A percentile compares a stretch with the other conserved stretches of the same genome.
Evolutionary conservation across 2,113 vertebrate genomes (phyloP).

Genomic region (Craseonycteris thonglongyai): DNA sequence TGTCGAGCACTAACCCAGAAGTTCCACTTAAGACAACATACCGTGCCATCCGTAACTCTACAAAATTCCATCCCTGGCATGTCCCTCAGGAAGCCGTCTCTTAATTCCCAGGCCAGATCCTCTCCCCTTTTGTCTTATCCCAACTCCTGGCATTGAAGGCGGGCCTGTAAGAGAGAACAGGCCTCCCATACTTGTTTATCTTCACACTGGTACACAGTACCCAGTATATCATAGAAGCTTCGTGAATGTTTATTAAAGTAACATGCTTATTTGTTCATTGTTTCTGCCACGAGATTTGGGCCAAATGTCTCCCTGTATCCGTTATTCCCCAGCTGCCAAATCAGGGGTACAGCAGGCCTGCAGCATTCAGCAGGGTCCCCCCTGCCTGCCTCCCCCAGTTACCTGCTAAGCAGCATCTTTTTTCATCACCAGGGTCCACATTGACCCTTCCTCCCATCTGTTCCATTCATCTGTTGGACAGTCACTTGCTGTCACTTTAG

Average conservation of each 20-base stretch:
- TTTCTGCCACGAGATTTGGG: background rate
- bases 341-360: background rate
- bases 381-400: background rate
- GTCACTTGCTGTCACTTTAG: slow-evolving; percentile 45
- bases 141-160: background rate
- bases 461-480: slow-evolving; percentile 49
- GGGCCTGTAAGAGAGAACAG: background rate
- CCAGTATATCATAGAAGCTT: background rate
- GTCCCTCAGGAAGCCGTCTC: background rate
- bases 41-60: background rate
- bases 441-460: slow-evolving; percentile 61
- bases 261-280: background rate
- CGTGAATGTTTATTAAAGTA: background rate
- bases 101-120: background rate
- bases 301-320: background rate
- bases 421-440: slow-evolving; percentile 31
- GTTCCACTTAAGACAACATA: background rate
- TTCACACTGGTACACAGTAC: background rate
- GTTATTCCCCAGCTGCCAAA: background rate
- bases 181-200: background rate
- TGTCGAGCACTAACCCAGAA: background rate
- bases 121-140: background rate
- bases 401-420: background rate
- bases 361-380: background rate
- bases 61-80: background rate